Conservation (phyloP, 2,113 vertebrate species). For the Amia ocellicauda region DNA sequence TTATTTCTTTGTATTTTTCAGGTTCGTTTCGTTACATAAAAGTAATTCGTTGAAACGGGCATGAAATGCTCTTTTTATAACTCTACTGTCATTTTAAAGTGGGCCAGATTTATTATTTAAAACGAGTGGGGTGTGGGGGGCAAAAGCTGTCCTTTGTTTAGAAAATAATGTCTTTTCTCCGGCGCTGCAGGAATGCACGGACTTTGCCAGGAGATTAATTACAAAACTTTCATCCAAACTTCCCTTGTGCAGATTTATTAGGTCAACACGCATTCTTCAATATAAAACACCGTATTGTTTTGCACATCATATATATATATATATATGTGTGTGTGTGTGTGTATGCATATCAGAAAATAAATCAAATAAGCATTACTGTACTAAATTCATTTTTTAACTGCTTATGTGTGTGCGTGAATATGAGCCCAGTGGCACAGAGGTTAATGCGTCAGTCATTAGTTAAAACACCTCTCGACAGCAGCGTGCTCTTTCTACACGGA, state of each 20-base stretch:
- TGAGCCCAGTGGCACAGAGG: slow-evolving; percentile 11
- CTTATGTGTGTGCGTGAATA: neutral
- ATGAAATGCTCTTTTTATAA: too few species aligned
- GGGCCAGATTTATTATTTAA: too few species aligned
- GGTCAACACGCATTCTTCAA: slow-evolving; percentile 43
- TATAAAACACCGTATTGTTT: neutral
- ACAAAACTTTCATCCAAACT: slow-evolving; percentile 59
- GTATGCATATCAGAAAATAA: neutral
- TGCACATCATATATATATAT: too few species aligned
- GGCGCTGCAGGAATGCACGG: slow-evolving; percentile 62
- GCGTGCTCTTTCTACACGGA: too few species aligned
- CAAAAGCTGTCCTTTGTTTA: slow-evolving; percentile 69
- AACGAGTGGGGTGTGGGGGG: too few species aligned
- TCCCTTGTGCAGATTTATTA: slow-evolving; percentile 52
- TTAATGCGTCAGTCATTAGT: slow-evolving; percentile 17
- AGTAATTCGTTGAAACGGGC: too few species aligned
- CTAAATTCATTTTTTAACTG: neutral
- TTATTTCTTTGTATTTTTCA: too few species aligned
- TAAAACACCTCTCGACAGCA: slow-evolving; percentile 11
- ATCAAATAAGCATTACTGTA: neutral
- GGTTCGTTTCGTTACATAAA: too few species aligned
- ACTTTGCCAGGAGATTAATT: slow-evolving; percentile 68
- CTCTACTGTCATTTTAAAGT: too few species aligned
- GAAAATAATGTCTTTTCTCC: slow-evolving; percentile 64
- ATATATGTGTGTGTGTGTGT: too few species aligned